A percentile compares a stretch with the other conserved stretches of the same genome.
Conservation (phyloP, 2,113 vertebrate genomes). For the Falco punctatus region DNA sequence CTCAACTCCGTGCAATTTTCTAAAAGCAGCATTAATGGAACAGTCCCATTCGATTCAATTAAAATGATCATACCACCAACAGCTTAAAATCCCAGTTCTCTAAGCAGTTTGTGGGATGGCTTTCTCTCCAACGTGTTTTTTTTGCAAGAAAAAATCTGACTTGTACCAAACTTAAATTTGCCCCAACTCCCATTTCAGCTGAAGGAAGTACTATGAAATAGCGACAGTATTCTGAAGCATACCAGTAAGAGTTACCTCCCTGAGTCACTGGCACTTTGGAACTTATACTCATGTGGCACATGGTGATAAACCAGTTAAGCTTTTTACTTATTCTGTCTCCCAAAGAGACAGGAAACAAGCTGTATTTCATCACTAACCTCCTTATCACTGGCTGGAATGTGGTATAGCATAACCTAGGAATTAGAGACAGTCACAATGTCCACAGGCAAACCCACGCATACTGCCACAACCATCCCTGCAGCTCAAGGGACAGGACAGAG, state of each 20-base stretch:
- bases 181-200: not conserved
- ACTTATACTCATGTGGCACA: not conserved
- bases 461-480: not conserved
- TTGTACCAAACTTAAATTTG: not conserved
- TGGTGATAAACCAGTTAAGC: not conserved
- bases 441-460: not conserved
- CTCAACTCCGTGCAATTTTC: not conserved
- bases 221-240: not conserved
- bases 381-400: not conserved
- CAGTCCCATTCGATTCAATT: not conserved
- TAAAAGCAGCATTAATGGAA: not conserved
- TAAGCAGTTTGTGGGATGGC: not conserved
- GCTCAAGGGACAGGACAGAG: not conserved
- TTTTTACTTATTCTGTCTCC: not conserved
- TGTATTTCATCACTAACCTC: not conserved
- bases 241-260: not conserved
- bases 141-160: not conserved
- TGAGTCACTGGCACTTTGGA: not conserved
- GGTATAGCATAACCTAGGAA: not conserved
- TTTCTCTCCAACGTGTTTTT: not conserved
- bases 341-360: not conserved
- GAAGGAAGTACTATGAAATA: not conserved
- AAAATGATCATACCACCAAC: not conserved
- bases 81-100: not conserved
- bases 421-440: not conserved